Evolutionary conservation across 2,113 vertebrate species (phyloP), one percentile per base, ranked within the genome.

Genomic region (Ceyx margarethae): DNA sequence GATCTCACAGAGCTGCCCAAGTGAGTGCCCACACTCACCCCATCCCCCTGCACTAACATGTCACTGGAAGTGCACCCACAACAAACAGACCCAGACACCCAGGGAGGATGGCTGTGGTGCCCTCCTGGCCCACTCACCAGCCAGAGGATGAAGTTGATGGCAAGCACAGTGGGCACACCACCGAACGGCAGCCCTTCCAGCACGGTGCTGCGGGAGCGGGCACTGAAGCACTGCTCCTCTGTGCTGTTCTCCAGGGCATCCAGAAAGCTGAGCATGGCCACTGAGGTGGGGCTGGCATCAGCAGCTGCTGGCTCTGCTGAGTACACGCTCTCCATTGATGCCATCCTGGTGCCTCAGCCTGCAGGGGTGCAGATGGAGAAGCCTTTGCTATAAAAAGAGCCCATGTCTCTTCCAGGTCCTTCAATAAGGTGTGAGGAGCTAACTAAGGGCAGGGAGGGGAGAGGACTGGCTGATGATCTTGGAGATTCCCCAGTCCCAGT

Each of bases 161-260:
- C 74, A 1, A 99, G 98, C 69, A 99, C 99, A 0, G 99, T 99
- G 77, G 99, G 99, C 73, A 99, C 97, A 0, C 99, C 99, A 2
- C 99, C 99, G 0, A 99, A 99, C 0, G 99, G 98, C 95, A 99
- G 97, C 9, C 99, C 99, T 94, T 99, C 98, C 62, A 99, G 98
- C 78, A 99, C 99, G 0, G 98, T 98, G 97, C 97, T 99, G 92
- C 45, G 98, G 25, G 98, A 98, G 45, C 97, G 98, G 6, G 98
- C 95, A 5, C 92, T 97, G 94, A 99, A 99, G 88, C 99, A 99
- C 42, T 97, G 97, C 4, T 98, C 97, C 9, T 64, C 95, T 0
- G 98, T 98, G 83, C 96, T 93, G 97, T 99, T 99, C 43, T 60
- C 96, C 0, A 95, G 18, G 0, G 89, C 23, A 0, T 96, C 96